Evolutionary conservation across 2,888 invertebrate species (phyloP).

Genomic region (Ichneumoninae sp.): DNA sequence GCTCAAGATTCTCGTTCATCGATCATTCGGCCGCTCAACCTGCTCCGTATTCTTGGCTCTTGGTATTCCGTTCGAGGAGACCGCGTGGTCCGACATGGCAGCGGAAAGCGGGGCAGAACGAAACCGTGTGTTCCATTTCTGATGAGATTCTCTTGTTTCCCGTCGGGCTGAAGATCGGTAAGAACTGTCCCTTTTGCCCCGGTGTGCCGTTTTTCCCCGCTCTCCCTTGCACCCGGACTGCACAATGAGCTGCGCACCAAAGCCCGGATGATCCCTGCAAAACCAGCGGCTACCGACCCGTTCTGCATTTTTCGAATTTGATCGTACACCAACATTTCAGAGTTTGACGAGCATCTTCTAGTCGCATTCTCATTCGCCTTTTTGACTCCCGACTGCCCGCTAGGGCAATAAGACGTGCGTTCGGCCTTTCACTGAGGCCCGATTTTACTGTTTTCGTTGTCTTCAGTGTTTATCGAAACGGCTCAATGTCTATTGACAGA

Average conservation of each 20-base stretch:
- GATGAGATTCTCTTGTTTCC: too few species aligned
- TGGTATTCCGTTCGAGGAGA: conserved; percentile 57
- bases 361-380: background rate
- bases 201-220: background rate
- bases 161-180: too few species aligned
- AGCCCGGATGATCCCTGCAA: conserved; percentile 5
- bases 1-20: conserved; percentile 72
- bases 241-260: conserved; percentile 38
- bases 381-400: background rate
- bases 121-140: too few species aligned
- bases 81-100: background rate
- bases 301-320: background rate
- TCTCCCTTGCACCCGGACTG: background rate
- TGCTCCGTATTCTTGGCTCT: conserved; percentile 59
- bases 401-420: too few species aligned
- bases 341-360: background rate
- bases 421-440: too few species aligned
- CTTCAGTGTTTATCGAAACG: too few species aligned
- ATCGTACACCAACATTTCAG: background rate
- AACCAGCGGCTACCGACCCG: background rate
- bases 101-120: too few species aligned
- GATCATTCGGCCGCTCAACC: conserved; percentile 69
- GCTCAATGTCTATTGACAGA: too few species aligned
- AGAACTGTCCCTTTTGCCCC: too few species aligned
- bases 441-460: background rate